These are phyloP conservation scores for Carassius auratus DNA, from an alignment of 2,113 vertebrate species.

Conservation along the genomic window DNA sequence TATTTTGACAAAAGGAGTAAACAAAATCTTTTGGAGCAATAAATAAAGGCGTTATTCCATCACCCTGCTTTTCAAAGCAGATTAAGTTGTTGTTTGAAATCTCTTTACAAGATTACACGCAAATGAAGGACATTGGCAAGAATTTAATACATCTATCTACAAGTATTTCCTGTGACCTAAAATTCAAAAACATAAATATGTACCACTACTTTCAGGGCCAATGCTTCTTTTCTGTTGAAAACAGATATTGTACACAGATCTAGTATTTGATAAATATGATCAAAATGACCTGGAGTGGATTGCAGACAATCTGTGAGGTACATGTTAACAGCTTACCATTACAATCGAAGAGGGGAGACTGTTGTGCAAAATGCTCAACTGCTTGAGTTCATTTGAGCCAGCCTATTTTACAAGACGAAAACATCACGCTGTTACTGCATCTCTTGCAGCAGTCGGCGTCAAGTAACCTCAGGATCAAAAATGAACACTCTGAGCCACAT, in stretches of 20 bases:
- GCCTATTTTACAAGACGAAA: background rate
- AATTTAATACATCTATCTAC: conserved; percentile 2
- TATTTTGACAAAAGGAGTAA: background rate
- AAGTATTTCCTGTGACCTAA: conserved; percentile 2
- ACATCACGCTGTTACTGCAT: background rate
- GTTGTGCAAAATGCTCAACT: background rate
- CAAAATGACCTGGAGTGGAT: conserved; percentile 9
- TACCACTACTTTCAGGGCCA: background rate
- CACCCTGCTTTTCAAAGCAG: background rate
- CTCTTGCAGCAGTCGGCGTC: background rate
- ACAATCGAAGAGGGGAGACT: background rate
- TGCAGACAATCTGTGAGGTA: background rate
- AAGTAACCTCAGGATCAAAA: conserved; percentile 9
- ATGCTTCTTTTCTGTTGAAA: background rate
- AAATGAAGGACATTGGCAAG: background rate
- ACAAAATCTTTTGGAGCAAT: background rate
- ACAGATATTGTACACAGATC: background rate
- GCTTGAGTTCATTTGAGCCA: conserved; percentile 1
- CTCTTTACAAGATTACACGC: conserved; percentile 37
- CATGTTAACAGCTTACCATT: background rate
- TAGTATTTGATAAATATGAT: background rate
- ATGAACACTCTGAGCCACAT: conserved; percentile 10
- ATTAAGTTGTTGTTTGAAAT: conserved; percentile 30
- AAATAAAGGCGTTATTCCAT: background rate
- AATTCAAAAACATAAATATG: conserved; percentile 19